Base-by-base conservation (phyloP, 2,888 invertebrate genomes). In the Melipona bicolor region DNA sequence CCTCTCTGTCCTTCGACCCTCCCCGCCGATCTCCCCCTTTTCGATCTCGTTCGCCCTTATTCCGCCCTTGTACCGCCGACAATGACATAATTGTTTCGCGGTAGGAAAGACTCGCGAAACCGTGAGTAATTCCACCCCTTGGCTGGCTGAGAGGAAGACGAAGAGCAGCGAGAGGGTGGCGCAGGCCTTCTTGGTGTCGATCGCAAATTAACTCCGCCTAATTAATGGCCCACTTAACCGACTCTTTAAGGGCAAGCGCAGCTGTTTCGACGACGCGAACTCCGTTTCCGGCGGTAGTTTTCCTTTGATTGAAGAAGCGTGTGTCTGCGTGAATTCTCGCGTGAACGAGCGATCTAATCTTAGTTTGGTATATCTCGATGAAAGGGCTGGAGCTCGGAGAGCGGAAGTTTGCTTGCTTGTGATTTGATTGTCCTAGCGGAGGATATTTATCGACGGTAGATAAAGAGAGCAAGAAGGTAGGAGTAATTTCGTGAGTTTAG, bases 161-260 rank as follows among this genome's bases (percentile, higher is more conserved):
- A 68, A 21, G 4, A 27, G 19, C 4, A n/a, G 17, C 43, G 43
- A n/a, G 19, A 27, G 32, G 54, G 43, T 11, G 36, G 13, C 49
- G 49, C 27, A 19, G 36, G 19, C 19, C 43, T 73, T 27, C 62
- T 56, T 64, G 77, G 81, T 70, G 86, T 84, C 87, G 84, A 88
- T 88, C 81, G 83, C 83, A 85, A 88, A 88, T 88, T 88, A 88
- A 82, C 81, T 85, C 87, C 80, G 78, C 65, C 79, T 88, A 88
- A 88, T 88, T 88, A 88, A 88, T 82, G 85, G 83, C 75, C 71
- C 82, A 69, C 79, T 81, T 74, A 82, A 61, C 36, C 73, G 64
- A 65, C 36, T 79, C 43, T 52, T 43, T 43, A 43, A 43, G 11
- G 43, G 43, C 43, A 0, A 43, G 43, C 43, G 64, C 64, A 43